Evolutionary conservation across 2,113 vertebrate genomes (phyloP), one percentile per base, ranked within the genome.

Genomic region (Trachemys scripta): DNA sequence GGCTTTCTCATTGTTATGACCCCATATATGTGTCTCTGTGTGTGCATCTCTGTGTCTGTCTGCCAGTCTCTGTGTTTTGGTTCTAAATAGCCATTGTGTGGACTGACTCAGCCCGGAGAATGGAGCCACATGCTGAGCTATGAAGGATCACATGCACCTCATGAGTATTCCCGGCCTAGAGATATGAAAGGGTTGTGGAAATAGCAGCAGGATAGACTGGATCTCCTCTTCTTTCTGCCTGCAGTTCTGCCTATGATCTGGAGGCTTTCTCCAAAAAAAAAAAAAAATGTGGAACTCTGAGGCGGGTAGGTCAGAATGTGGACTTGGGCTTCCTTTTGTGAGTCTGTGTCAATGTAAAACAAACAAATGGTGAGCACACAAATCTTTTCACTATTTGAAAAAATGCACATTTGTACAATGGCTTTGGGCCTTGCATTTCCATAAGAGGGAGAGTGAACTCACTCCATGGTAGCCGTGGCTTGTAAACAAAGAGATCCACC

Each of bases 61-160:
- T 72, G 65, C n/a, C n/a, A n/a, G 19, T 69, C n/a, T 38, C 65
- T 38, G 65, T 72, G n/a, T n/a, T 49, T 42, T 10, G 42, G 82
- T 62, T 42, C 20, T 47, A 20, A 51, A 10, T 38, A 29, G 35
- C 35, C n/a, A 27, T 50, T 72, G 59, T 85, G 38, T 4, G 49
- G 49, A n/a, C 49, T 72, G 47, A 53, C 62, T 51, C 14, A 25
- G 7, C 14, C 22, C 2, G 22, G 31, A 85, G 45, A 84, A 65
- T 45, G 11, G 45, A 84, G 31, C 12, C 45, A 65, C 20, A 38
- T 49, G 59, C 24, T 51, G 49, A 69, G 35, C 62, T 72, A 35
- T 82, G 56, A 35, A 42, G 47, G 38, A 38, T 84, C 20, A 1
- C 2, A 19, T 0, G 1, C 3, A 2, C 0, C 0, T 83, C 16